Evolutionary conservation across 92 coral and sea anemone species (phyloP), one percentile per base, ranked within the genome.

Genomic region (Epizoanthus fatuus): DNA sequence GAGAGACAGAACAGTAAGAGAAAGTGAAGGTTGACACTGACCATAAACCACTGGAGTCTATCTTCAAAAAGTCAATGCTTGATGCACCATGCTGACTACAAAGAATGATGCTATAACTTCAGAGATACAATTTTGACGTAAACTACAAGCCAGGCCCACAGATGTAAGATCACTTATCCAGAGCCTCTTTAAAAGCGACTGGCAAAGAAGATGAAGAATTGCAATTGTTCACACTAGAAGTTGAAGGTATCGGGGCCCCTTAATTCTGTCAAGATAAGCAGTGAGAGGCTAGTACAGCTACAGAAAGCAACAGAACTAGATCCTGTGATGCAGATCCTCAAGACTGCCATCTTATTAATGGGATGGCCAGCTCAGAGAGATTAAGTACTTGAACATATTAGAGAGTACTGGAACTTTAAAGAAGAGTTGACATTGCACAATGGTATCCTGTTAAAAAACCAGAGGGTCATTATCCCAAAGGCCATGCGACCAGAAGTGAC

Each of bases 401-500:
- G 1, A 29, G 35, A 29, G 35, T 29, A 29, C 1, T 29, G 35
- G 35, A 29, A 29, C 35, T 29, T 29, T 29, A 2, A 29, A 29
- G 35, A 29, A 51, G 90, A 89, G 16, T 25, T 91, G 15, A 65
- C 90, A 80, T 72, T 92, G 38, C 63, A 92, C 76, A 81, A 88
- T 54, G 80, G 85, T 29, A 32, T 88, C 29, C 73, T 88, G 44
- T 81, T 85, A 0, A 29, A 29, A 1, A 29, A 29, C 35, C 35
- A 29, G 35, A 29, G 35, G 35, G 35, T 29, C 35, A 29, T 29
- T 22, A 22, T 22, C 25, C 25, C 25, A 2, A 74, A 42, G 15
- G 54, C 80, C 3, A n/a, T 81, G 73, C 57, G 89, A 25, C 60
- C 86, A 0, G 78, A 71, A 64, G 63, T 91, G 42, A 60, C 47